A percentile compares a stretch with the other conserved stretches of the same genome.
These are phyloP conservation scores for Triplophysa dalaica DNA, from an alignment of 2,113 vertebrate genomes.

Conservation along the genomic window DNA sequence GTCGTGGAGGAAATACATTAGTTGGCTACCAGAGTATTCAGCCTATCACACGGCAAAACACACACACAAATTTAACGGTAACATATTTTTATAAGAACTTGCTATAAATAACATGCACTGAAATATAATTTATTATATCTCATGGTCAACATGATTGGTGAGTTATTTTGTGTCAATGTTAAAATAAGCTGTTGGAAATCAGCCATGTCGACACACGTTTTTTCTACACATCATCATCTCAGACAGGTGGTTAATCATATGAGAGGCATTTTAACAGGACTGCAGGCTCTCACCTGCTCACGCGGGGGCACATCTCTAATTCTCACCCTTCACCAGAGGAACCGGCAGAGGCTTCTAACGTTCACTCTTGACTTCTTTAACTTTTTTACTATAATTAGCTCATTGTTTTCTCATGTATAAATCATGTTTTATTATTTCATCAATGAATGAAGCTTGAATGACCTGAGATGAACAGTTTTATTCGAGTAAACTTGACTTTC, in stretches of 20 bases:
- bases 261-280: conserved; percentile 17
- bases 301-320: not conserved
- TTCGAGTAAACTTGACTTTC: not conserved
- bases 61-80: not conserved
- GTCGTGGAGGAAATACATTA: not conserved
- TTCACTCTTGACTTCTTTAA: not conserved
- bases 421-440: not conserved
- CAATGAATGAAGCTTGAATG: no score
- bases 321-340: conserved; percentile 8
- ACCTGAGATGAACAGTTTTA: no score
- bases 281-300: conserved; percentile 10
- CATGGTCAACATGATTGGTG: conserved; percentile 2
- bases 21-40: not conserved
- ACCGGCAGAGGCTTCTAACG: not conserved
- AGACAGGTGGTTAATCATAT: conserved; percentile 22
- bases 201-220: not conserved
- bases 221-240: not conserved
- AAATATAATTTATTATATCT: not conserved
- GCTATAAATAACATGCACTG: not conserved
- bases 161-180: not conserved
- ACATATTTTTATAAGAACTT: not conserved
- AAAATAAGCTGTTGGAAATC: not conserved
- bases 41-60: not conserved
- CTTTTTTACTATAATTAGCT: not conserved
- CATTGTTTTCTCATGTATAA: not conserved